These are phyloP conservation scores for Micronycteris hirsuta DNA, from an alignment of 2,113 vertebrate species.

Conservation along the genomic window DNA sequence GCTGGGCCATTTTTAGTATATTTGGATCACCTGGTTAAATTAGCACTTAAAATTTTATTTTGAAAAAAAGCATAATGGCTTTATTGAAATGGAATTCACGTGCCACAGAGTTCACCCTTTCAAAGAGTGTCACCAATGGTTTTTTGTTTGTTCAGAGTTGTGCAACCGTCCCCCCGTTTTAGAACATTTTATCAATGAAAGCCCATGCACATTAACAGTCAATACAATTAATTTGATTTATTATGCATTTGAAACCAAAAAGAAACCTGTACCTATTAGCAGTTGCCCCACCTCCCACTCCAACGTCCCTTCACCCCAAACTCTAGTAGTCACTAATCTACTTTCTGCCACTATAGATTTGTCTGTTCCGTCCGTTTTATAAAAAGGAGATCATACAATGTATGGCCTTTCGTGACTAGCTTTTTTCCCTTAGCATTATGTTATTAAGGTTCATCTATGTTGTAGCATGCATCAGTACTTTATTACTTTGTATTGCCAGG, in stretches of 20 bases:
- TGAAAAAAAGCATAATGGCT: not conserved
- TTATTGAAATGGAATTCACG: not conserved
- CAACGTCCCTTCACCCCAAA: not conserved
- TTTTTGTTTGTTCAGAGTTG: not conserved
- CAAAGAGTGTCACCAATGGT: not conserved
- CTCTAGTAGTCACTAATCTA: not conserved
- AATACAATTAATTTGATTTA: not conserved
- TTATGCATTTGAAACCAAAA: not conserved
- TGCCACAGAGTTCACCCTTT: not conserved
- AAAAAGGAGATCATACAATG: not conserved
- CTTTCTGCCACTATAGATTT: not conserved
- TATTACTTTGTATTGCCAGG: not conserved
- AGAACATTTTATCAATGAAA: not conserved
- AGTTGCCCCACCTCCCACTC: not conserved
- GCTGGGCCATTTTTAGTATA: slow-evolving; percentile 71
- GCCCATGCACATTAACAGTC: not conserved
- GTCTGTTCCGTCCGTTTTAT: not conserved
- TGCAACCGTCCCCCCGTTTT: not conserved
- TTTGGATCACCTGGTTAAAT: slow-evolving; percentile 73
- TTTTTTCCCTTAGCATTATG: not conserved
- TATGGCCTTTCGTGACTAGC: not conserved
- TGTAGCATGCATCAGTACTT: not conserved
- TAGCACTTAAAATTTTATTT: slow-evolving; percentile 65
- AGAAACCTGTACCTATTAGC: not conserved
- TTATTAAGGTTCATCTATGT: not conserved